These are phyloP conservation scores for Portevinia maculata DNA, from an alignment of 2,888 invertebrate genomes.

Conservation along the genomic window DNA sequence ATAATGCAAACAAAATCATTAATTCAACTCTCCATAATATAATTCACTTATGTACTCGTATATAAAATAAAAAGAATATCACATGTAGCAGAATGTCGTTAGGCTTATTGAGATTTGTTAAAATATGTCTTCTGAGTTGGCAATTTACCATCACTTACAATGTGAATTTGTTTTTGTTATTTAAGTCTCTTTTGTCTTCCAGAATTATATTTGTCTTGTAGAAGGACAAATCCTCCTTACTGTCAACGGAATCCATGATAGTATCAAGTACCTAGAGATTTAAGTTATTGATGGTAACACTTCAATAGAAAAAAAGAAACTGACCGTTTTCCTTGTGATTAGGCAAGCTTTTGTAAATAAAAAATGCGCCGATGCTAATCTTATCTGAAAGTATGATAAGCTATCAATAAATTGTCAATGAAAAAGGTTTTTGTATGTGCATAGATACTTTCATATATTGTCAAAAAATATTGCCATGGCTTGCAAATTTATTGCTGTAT, in stretches of 20 bases:
- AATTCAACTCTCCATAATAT: too few species aligned
- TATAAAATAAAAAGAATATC: too few species aligned
- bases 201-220: constrained; percentile 60
- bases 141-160: constrained; percentile 40
- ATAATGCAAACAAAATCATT: too few species aligned
- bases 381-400: constrained; percentile 47
- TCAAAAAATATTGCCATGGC: background rate
- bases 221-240: constrained; percentile 57
- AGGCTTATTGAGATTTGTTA: too few species aligned
- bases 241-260: background rate
- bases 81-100: too few species aligned
- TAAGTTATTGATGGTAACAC: constrained; percentile 15
- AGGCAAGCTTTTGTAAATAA: too few species aligned
- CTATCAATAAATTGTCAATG: constrained; percentile 41
- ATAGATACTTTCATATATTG: background rate
- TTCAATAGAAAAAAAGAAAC: constrained; percentile 31
- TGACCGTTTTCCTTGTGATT: background rate
- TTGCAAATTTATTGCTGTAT: too few species aligned
- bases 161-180: constrained; percentile 7
- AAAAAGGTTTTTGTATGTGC: constrained; percentile 30
- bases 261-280: background rate
- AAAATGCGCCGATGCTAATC: background rate
- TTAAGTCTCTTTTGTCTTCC: constrained; percentile 31
- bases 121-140: too few species aligned
- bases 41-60: too few species aligned